phyloP scores from a whole-genome alignment of 2,113 vertebrate genomes.

The Synodontis membranacea region DNA sequence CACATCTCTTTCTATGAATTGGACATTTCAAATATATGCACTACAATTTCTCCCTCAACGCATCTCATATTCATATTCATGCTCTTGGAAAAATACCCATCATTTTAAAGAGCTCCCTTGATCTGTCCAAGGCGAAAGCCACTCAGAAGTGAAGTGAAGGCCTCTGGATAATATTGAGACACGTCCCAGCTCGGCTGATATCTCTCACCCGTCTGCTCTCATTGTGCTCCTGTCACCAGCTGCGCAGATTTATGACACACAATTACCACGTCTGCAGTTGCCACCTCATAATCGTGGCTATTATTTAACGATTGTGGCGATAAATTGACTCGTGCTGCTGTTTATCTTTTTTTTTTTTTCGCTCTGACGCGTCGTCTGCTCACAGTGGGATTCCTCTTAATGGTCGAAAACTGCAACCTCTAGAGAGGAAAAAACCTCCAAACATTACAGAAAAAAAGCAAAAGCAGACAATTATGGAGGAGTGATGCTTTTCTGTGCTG shows the following conservation, averaged over 20 bases:
- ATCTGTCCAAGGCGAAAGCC: conserved; percentile 3
- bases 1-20: not conserved
- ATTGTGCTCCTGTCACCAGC: conserved; percentile 93
- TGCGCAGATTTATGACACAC: conserved; percentile 95
- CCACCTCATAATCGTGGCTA: conserved; percentile 93
- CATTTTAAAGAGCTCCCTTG: conserved; percentile 2
- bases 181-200: conserved; percentile 87
- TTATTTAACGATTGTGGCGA: conserved; percentile 96
- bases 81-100: conserved; percentile 8
- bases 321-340: conserved; percentile 92
- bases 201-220: conserved; percentile 88
- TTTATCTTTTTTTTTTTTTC: conserved; percentile 78
- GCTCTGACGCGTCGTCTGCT: conserved; percentile 77
- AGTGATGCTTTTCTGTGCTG: conserved; percentile 77
- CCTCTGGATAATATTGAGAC: conserved; percentile 89
- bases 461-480: conserved; percentile 85
- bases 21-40: not conserved
- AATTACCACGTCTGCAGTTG: conserved; percentile 91
- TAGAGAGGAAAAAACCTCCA: conserved; percentile 70
- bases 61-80: not conserved
- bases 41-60: conserved; percentile 1
- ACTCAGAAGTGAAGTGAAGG: conserved; percentile 87
- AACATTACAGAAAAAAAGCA: conserved; percentile 53
- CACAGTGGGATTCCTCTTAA: conserved; percentile 87
- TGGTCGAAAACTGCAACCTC: conserved; percentile 78